phyloP scores from a whole-genome alignment of 2,888 invertebrate genomes.

The Yponomeuta malinellus region DNA sequence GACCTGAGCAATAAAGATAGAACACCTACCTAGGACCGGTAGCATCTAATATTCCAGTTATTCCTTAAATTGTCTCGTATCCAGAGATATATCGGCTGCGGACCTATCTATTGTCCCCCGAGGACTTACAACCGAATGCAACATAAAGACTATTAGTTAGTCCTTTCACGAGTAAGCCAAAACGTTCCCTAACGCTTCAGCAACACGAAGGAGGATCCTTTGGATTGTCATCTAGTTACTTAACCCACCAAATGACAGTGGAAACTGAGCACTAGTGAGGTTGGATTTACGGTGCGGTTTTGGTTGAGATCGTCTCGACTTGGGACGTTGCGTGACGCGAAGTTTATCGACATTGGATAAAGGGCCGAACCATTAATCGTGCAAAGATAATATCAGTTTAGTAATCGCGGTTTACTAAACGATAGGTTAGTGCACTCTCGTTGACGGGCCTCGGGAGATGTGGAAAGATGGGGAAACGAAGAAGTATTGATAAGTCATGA shows the following conservation, averaged over 20 bases:
- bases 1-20: conserved; percentile 13
- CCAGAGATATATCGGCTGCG: conserved; percentile 60
- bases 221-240: conserved; percentile 21
- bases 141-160: conserved; percentile 41
- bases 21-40: conserved; percentile 5
- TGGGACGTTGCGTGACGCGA: conserved; percentile 30
- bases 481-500: conserved; percentile 1
- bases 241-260: conserved; percentile 18
- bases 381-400: conserved; percentile 35
- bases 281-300: conserved; percentile 26
- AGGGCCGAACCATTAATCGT: conserved; percentile 66
- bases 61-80: conserved; percentile 66
- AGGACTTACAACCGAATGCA: conserved; percentile 61
- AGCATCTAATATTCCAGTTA: conserved; percentile 60
- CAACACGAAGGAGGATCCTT: conserved; percentile 22
- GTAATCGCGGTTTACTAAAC: conserved; percentile 66
- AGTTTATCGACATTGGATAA: conserved; percentile 61
- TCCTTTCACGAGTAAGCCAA: conserved; percentile 22
- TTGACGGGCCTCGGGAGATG: conserved; percentile 8
- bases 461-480: neutral
- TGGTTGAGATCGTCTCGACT: conserved; percentile 24
- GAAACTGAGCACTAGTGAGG: conserved; percentile 20
- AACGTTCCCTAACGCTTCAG: conserved; percentile 23
- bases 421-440: conserved; percentile 11
- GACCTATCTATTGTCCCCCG: conserved; percentile 66